Evolutionary conservation across 2,113 vertebrate species (phyloP).

Genomic region (Anoura caudifer): DNA sequence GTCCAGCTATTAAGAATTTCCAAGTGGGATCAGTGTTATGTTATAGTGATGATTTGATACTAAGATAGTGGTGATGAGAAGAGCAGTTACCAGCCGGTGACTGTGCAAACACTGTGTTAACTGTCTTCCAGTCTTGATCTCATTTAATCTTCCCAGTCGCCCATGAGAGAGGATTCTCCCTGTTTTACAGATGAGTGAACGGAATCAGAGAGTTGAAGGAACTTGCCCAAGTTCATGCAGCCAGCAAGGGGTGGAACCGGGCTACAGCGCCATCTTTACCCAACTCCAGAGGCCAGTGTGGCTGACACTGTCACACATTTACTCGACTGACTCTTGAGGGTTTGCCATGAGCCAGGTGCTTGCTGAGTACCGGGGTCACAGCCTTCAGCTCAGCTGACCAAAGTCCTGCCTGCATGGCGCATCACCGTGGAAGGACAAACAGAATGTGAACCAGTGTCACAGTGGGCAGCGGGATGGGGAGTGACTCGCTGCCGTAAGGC

Average conservation of each 20-base stretch:
- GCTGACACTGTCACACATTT: too few species aligned
- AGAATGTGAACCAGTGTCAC: fast-evolving
- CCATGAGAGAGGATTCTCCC: neutral
- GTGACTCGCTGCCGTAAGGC: too few species aligned
- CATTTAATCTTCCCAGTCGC: neutral
- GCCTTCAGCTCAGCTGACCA: neutral
- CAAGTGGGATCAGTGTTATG: neutral
- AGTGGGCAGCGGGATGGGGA: fast-evolving
- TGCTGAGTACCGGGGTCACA: fast-evolving
- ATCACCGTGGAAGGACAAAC: fast-evolving
- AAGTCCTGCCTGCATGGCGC: fast-evolving
- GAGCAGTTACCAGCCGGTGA: neutral
- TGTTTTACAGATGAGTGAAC: neutral
- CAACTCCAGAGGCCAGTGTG: neutral
- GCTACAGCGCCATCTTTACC: neutral
- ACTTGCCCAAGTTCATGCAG: neutral
- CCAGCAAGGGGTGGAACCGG: neutral
- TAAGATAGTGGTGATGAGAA: fast-evolving
- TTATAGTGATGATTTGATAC: fast-evolving
- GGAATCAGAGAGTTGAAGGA: neutral
- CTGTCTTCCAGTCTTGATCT: fast-evolving
- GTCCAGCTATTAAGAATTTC: neutral
- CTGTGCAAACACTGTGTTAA: neutral
- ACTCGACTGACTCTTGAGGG: too few species aligned
- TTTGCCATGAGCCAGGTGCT: neutral